Evolutionary conservation across 2,113 vertebrate genomes (phyloP), one percentile per base, ranked within the genome.

Genomic region (Corythaeola cristata): DNA sequence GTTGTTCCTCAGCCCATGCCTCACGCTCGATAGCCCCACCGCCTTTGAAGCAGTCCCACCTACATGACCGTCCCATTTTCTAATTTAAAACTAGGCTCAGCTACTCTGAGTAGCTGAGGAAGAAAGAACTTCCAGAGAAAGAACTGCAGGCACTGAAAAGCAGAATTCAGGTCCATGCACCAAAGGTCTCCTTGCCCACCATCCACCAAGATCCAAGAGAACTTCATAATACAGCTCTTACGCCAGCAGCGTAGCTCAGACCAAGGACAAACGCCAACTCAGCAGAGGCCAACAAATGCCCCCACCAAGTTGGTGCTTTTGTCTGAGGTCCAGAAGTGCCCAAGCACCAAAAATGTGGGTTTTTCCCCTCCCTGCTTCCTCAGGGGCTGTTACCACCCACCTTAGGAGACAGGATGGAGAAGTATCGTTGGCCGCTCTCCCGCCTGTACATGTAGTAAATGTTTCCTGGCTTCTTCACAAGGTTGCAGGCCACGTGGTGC

Each of bases 371-470:
- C 16, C 44, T 73, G 17, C 49, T 75, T 73, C 50, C 41, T 66
- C 53, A 47, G 58, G 50, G 24, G 78, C 73, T 39, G 33, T 9
- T 37, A 55, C 27, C 35, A 82, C 93, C 23, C 83, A 99, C 99
- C 99, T 98, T 97, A 49, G 99, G 99, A 44, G 99, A 99, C 88
- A 99, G 97, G 94, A 99, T 99, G 39, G 99, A 99, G 97, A 99
- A 99, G 96, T 99, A 99, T 5, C 98, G 97, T 97, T 99, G 99
- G 50, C 99, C 99, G 30, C 98, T 99, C 47, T 99, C 98, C 44
- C 99, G 96, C 92, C 98, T 82, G 88, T 99, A 99, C 79, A 99
- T 97, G 97, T 99, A 99, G 86, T 99, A 99, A 97, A 99, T 90
- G 90, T 96, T 99, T 82, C 99, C 99, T 33, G 99, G 99, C 89